Evolutionary conservation across 2,113 vertebrate species (phyloP), one percentile per base, ranked within the genome.

Genomic region (Lipophrys pholis): DNA sequence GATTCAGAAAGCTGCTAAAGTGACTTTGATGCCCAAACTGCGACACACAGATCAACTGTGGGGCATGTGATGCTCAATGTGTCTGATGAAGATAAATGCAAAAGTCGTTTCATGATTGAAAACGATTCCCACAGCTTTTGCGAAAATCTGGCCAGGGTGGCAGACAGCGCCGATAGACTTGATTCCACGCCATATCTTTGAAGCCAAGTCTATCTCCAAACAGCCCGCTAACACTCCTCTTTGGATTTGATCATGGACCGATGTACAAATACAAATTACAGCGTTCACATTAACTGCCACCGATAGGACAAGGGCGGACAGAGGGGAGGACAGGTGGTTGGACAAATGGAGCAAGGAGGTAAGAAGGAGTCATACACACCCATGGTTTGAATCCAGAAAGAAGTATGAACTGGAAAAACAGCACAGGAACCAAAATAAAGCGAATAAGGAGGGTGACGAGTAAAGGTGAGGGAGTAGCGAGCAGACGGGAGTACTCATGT

Each of bases 81-180:
- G 86, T 72, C 68, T 81, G 86, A 84, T 85, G 81, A 84, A 87
- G 87, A 89, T 90, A 87, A 85, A 90, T 81, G 71, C 51, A 77
- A 85, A 88, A 85, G 84, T 84, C 75, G 73, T 85, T 81, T 83
- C 73, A 55, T 67, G 63, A 71, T n/a, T 82, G 70, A 77, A 82
- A 80, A 70, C 54, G 36, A 69, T 74, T 86, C 77, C 82, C 70
- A 78, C 57, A 63, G 84, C 87, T 59, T 88, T 59, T 41, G 12
- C 63, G 78, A 67, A 74, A 81, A 83, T 88, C 73, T 82, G 82
- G 69, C 69, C 68, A 11, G 16, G 65, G 60, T 73, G 66, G 84
- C 80, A 89, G 87, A 90, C 81, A 77, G 67, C 70, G 69, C 74
- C 66, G 73, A 86, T 87, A 52, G 71, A 30, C 73, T 87, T 90